These are phyloP conservation scores for Platyscapa corneri DNA, from an alignment of 1,140 invertebrate species.

Conservation along the genomic window DNA sequence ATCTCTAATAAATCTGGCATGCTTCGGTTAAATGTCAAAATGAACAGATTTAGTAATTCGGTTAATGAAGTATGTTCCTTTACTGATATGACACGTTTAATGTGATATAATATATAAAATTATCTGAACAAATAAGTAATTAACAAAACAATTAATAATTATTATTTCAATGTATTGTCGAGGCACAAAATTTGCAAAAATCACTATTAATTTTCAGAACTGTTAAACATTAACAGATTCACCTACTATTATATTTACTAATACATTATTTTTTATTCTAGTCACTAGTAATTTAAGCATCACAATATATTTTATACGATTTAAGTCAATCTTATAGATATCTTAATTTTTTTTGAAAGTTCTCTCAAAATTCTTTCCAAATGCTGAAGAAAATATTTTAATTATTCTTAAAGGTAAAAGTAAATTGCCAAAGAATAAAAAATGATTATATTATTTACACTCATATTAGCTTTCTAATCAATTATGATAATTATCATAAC, in stretches of 20 bases:
- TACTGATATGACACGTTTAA: background rate
- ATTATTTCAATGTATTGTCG: background rate
- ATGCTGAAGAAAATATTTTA: background rate
- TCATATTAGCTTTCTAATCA: background rate
- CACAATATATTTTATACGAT: background rate
- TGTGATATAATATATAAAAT: background rate
- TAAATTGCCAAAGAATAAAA: background rate
- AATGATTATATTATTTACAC: background rate
- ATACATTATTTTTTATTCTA: background rate
- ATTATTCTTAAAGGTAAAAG: background rate
- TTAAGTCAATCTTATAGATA: background rate
- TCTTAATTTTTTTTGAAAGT: background rate
- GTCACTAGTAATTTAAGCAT: background rate
- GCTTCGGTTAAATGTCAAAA: background rate
- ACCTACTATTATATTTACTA: background rate
- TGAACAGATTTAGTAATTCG: background rate
- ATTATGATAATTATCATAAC: background rate
- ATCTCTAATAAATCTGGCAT: constrained; percentile 25
- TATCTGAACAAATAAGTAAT: background rate
- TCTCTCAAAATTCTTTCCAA: background rate
- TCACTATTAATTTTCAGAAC: background rate
- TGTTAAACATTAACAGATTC: background rate
- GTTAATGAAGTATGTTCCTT: constrained; percentile 1
- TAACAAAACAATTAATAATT: background rate
- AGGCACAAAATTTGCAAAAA: too few relatives aligned